Base-by-base conservation (phyloP, 2,797 vertebrate genomes). In the Hyperoplus lanceolatus region DNA sequence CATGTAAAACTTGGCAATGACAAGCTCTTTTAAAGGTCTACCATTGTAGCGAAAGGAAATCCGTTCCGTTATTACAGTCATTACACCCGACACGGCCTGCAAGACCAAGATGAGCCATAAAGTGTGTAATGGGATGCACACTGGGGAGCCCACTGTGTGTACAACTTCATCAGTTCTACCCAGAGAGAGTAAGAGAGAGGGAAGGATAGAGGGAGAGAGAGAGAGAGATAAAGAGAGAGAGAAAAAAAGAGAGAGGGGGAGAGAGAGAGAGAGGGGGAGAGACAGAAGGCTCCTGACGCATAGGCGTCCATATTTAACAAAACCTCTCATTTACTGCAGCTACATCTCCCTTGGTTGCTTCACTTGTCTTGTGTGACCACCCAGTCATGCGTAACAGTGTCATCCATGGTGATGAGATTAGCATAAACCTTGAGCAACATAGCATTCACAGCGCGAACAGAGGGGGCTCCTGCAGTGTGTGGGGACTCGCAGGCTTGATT, bases 351-450 rank as follows among this genome's bases (percentile, higher is more conserved):
- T 67, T 68, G 3, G 29, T n/a, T 63, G 67, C 83, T 45, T 79
- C 57, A 16, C 42, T 69, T 56, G 46, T 67, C 61, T 29, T 29
- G 29, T 55, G 67, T 48, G 69, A 82, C 85, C 78, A 73, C 56
- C 61, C 62, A 38, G 69, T 74, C 73, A 79, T 67, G 39, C 43
- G 61, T 45, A 79, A 80, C 87, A 18, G 87, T 29, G 69, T 85
- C 81, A 61, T 64, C 64, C 67, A 70, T 66, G 85, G 67, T 29
- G 88, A 77, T 64, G 78, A 82, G 81, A 91, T 88, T 89, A 88
- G 73, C 69, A 46, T 75, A 86, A 86, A 91, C 74, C 82, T 77
- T 68, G 53, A 75, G 65, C 74, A 29, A 29, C 29, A 3, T 29
- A 29, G 29, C 78, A 71, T 82, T 79, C 79, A 66, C 0, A 46